These are phyloP conservation scores for Acanthochromis polyacanthus DNA, from an alignment of 2,113 vertebrate species.

Conservation along the genomic window DNA sequence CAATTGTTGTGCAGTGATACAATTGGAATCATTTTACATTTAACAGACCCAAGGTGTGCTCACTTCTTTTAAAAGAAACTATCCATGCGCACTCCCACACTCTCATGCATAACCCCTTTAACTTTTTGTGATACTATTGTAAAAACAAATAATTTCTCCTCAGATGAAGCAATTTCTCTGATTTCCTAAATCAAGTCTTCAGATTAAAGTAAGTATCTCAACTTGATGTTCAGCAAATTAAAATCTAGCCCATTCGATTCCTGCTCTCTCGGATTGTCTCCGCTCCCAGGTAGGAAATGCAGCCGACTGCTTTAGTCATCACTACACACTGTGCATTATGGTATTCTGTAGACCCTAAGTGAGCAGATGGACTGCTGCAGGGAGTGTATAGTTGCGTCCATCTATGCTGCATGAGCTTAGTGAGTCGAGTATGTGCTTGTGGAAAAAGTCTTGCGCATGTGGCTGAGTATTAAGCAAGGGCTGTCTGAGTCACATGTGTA, in stretches of 20 bases:
- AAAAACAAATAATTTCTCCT: constrained; percentile 39
- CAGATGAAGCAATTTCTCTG: constrained; percentile 44
- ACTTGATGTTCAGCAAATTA: constrained; percentile 70
- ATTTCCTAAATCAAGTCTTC: constrained; percentile 57
- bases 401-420: constrained; percentile 17
- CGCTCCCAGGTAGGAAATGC: constrained; percentile 21
- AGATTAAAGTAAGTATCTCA: constrained; percentile 65
- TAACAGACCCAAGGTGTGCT: no score
- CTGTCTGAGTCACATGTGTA: background rate
- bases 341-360: constrained; percentile 35
- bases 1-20: no score
- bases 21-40: no score
- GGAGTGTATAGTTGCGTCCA: constrained; percentile 17
- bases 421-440: constrained; percentile 1
- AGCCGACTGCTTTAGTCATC: constrained; percentile 30
- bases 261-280: constrained; percentile 32
- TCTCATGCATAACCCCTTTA: background rate
- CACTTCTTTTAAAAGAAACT: background rate
- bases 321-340: constrained; percentile 9
- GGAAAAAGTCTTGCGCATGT: background rate
- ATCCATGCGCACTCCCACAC: background rate
- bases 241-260: constrained; percentile 35
- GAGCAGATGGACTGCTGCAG: constrained; percentile 54
- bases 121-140: constrained; percentile 15
- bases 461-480: background rate